phyloP scores from a whole-genome alignment of 2,113 vertebrate species.

The Damaliscus lunatus region DNA sequence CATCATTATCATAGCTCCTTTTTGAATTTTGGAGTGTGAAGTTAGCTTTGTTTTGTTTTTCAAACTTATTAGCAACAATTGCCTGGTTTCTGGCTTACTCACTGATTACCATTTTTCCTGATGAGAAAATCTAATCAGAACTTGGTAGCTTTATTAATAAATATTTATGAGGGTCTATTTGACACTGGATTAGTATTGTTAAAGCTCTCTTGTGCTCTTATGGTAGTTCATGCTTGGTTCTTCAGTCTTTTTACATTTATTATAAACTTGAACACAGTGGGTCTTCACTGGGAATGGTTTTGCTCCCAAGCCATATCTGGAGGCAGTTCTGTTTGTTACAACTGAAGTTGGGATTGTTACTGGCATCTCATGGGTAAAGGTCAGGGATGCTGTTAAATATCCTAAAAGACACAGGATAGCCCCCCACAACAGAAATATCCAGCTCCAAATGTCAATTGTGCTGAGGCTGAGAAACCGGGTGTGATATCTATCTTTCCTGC shows the following conservation, averaged over 20 bases:
- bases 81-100: neutral
- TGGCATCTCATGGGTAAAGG: neutral
- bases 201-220: neutral
- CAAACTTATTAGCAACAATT: neutral
- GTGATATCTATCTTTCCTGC: neutral
- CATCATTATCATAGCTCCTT: neutral
- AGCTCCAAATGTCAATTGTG: neutral
- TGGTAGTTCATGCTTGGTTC: neutral
- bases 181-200: neutral
- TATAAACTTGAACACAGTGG: neutral
- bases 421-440: neutral
- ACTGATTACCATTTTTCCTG: neutral
- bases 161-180: neutral
- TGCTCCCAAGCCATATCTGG: neutral
- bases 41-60: neutral
- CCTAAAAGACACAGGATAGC: neutral
- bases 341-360: too few species aligned
- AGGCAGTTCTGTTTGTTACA: neutral
- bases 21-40: neutral
- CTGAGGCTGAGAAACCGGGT: neutral
- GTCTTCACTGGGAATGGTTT: neutral
- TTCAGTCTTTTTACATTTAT: neutral
- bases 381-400: neutral
- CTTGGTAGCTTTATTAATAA: neutral
- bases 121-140: neutral